These are phyloP conservation scores for Betta splendens DNA, from an alignment of 2,797 vertebrate species.

Conservation along the genomic window DNA sequence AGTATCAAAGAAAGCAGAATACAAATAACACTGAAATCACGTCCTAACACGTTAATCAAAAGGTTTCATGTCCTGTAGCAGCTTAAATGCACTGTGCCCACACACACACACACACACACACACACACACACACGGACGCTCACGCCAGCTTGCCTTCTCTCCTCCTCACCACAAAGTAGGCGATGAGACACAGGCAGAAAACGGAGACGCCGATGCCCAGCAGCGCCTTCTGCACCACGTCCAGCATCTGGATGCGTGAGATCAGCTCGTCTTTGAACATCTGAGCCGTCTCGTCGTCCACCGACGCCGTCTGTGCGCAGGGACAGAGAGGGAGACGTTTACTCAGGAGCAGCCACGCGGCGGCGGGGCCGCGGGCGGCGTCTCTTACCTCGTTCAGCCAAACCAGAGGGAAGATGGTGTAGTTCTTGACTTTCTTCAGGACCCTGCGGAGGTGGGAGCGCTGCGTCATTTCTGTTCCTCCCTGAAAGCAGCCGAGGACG, in stretches of 20 bases:
- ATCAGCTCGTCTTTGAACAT: constrained; percentile 85
- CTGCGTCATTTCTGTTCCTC: no score
- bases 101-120: no score
- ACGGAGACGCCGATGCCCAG: constrained; percentile 75
- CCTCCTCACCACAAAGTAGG: constrained; percentile 58
- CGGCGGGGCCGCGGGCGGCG: neutral
- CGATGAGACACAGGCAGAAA: constrained; percentile 78
- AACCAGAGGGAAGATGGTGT: constrained; percentile 87
- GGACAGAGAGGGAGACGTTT: constrained; percentile 6
- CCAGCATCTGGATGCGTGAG: constrained; percentile 76
- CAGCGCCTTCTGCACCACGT: constrained; percentile 73
- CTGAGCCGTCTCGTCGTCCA: constrained; percentile 87
- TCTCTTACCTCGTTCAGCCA: constrained; percentile 95
- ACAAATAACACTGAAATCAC: constrained; percentile 64
- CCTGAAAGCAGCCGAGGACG: neutral
- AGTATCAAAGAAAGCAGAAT: constrained; percentile 48
- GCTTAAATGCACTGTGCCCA: constrained; percentile 34
- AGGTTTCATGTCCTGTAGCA: constrained; percentile 44
- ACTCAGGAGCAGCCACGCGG: neutral
- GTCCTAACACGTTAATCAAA: constrained; percentile 67
- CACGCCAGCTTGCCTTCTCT: constrained; percentile 9
- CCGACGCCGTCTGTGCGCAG: constrained; percentile 81
- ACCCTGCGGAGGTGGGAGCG: constrained; percentile 84
- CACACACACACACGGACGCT: no score
- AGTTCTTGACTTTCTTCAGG: constrained; percentile 79